Percentiles rank a stretch among this genome's conserved stretches.
Evolutionary conservation across 1,140 invertebrate species (phyloP).

Genomic region (Laupala kohalensis): DNA sequence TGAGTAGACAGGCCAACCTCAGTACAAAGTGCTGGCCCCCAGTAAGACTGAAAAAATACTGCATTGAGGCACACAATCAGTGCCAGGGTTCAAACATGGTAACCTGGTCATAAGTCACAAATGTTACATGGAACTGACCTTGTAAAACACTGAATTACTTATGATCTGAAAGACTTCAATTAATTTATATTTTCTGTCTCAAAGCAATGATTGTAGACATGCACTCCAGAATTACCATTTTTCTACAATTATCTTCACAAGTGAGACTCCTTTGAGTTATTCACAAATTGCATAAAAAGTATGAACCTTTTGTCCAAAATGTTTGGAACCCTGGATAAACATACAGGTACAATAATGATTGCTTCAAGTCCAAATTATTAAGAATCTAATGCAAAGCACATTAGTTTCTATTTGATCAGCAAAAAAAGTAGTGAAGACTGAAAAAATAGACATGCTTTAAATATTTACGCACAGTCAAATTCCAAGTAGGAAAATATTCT

Average conservation of each 20-base stretch:
- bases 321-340: neutral
- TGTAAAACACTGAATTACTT: no score
- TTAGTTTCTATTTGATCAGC: neutral
- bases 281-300: no score
- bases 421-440: neutral
- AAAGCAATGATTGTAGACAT: no score
- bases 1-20: neutral
- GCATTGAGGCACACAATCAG: neutral
- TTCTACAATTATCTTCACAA: no score
- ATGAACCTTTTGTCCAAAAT: neutral
- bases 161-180: no score
- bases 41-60: neutral
- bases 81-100: neutral
- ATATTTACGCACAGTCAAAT: neutral
- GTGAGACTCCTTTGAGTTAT: no score
- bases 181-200: no score
- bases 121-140: no score
- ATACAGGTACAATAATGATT: slow-evolving; percentile 4
- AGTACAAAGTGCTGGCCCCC: neutral
- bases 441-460: slow-evolving; percentile 5
- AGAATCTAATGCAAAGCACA: neutral
- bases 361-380: neutral
- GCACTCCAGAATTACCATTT: no score
- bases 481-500: neutral
- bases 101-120: neutral